These are phyloP conservation scores for Euborellia annulipes DNA, from an alignment of 1,140 invertebrate genomes.

Conservation along the genomic window DNA sequence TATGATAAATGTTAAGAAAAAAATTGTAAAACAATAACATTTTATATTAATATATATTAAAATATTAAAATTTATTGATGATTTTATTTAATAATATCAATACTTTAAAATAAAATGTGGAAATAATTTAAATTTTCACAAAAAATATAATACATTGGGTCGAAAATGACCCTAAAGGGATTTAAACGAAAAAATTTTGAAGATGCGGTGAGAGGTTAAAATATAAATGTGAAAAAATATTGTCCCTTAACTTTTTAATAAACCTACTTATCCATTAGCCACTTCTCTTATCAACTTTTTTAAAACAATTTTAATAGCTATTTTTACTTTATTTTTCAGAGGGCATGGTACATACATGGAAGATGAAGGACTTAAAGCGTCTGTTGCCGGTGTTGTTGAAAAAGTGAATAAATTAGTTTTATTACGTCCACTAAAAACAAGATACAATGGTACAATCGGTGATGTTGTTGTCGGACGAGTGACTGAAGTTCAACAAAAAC, in stretches of 20 bases:
- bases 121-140: too few relatives aligned
- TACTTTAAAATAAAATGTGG: too few relatives aligned
- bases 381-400: constrained; percentile 84
- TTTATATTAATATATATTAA: too few relatives aligned
- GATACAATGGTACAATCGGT: constrained; percentile 88
- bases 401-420: constrained; percentile 90
- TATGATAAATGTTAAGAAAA: too few relatives aligned
- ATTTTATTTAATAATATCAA: too few relatives aligned
- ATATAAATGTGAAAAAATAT: background rate
- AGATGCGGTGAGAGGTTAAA: background rate
- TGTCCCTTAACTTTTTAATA: background rate
- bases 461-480: constrained; percentile 94
- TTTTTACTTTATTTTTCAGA: constrained; percentile 32
- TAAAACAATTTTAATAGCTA: constrained; percentile 3
- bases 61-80: too few relatives aligned
- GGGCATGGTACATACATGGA: constrained; percentile 90
- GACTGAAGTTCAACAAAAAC: constrained; percentile 73
- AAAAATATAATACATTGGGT: too few relatives aligned
- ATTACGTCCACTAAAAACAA: constrained; percentile 74
- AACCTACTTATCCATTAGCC: background rate
- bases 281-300: constrained; percentile 2
- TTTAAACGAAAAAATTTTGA: constrained; percentile 5
- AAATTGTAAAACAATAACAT: too few relatives aligned
- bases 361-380: constrained; percentile 66
- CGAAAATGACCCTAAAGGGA: too few relatives aligned